These are phyloP conservation scores for Triplophysa siluroides DNA, from an alignment of 2,113 vertebrate species.

Conservation along the genomic window DNA sequence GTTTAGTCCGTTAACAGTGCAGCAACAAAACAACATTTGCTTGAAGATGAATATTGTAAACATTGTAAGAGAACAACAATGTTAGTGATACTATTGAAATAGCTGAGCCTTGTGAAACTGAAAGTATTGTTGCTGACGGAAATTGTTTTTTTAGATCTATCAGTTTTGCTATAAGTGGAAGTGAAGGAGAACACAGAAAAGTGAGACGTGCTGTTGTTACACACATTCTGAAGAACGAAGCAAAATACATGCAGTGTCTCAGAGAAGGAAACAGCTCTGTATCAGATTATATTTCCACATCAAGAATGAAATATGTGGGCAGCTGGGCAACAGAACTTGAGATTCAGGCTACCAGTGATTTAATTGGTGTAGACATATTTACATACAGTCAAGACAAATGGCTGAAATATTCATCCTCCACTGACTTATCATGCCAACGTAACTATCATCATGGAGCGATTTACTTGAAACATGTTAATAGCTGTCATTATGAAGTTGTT, in stretches of 20 bases:
- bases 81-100: background rate
- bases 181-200: background rate
- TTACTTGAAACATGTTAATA: background rate
- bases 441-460: background rate
- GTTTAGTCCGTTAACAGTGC: slow-evolving; percentile 5
- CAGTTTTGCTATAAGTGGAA: background rate
- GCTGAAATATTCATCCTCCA: slow-evolving; percentile 20
- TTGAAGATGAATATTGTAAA: background rate
- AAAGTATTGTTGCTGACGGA: background rate
- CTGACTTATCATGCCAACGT: background rate
- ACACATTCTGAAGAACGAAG: background rate
- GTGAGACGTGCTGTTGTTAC: background rate
- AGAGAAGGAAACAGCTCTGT: background rate
- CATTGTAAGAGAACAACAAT: background rate
- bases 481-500: slow-evolving; percentile 1
- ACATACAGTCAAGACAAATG: slow-evolving; percentile 22
- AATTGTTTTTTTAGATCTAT: background rate
- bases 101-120: background rate
- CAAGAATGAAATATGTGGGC: background rate
- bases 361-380: slow-evolving; percentile 17
- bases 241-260: background rate
- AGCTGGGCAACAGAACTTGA: slow-evolving; percentile 4
- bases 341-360: background rate
- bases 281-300: background rate
- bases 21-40: slow-evolving; percentile 5